Evolutionary conservation across 2,888 invertebrate species (phyloP).

Genomic region (Lasioglossum zephyrum): DNA sequence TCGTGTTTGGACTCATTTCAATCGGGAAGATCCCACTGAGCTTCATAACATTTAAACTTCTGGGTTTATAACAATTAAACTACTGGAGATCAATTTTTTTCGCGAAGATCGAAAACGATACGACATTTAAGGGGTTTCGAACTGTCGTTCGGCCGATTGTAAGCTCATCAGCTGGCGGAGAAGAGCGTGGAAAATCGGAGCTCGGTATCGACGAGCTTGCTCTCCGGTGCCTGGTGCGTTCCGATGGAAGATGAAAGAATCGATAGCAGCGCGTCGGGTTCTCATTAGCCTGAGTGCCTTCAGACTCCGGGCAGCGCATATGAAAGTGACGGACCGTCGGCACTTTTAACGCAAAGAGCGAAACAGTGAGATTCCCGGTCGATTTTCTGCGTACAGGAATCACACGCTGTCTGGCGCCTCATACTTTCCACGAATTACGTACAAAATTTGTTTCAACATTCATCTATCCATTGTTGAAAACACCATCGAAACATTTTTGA

Average conservation of each 20-base stretch:
- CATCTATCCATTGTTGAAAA: background rate
- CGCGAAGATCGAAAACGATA: no score
- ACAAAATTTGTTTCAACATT: background rate
- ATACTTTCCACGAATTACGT: background rate
- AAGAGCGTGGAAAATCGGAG: slow-evolving; percentile 26
- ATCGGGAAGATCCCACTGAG: background rate
- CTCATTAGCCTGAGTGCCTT: slow-evolving; percentile 78
- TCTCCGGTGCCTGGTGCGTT: slow-evolving; percentile 32
- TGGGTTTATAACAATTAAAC: accelerated
- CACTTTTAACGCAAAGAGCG: slow-evolving; percentile 39
- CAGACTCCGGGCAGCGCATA: slow-evolving; percentile 72
- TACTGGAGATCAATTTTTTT: no score
- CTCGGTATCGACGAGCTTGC: background rate
- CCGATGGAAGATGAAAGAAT: slow-evolving; percentile 68
- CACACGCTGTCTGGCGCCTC: background rate
- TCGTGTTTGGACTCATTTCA: background rate
- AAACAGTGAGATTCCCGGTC: slow-evolving; percentile 30
- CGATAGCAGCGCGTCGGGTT: slow-evolving; percentile 69
- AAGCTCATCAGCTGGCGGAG: background rate
- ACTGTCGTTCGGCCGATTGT: background rate
- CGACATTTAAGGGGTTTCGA: background rate
- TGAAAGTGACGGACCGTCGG: slow-evolving; percentile 60
- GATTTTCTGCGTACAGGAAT: slow-evolving; percentile 12
- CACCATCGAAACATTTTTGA: no score
- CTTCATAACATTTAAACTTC: no score